These are phyloP conservation scores for Sebastolobus alascanus DNA, from an alignment of 2,797 vertebrate genomes.

Conservation along the genomic window DNA sequence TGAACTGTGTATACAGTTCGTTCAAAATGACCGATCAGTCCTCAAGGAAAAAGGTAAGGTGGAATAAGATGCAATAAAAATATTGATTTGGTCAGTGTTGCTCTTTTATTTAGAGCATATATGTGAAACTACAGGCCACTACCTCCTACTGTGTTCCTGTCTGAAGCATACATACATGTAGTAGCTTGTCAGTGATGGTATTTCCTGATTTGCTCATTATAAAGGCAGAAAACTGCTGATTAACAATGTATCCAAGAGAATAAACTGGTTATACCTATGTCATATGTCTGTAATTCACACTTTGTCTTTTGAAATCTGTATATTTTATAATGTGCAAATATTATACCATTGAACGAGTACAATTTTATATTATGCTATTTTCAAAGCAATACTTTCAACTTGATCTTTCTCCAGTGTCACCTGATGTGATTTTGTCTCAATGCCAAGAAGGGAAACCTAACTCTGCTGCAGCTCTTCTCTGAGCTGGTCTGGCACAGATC, in stretches of 20 bases:
- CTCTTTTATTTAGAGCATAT: neutral
- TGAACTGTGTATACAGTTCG: constrained; percentile 76
- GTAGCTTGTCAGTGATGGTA: neutral
- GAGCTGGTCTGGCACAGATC: constrained; percentile 47
- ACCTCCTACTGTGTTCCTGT: constrained; percentile 21
- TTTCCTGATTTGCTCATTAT: constrained; percentile 4
- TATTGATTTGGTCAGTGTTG: neutral
- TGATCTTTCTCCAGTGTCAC: constrained; percentile 24
- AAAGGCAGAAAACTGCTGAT: neutral
- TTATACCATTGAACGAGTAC: neutral
- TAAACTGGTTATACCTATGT: neutral
- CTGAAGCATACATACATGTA: neutral
- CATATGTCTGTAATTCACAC: neutral
- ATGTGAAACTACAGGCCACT: constrained; percentile 1
- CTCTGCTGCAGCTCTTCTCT: constrained; percentile 28
- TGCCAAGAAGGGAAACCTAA: constrained; percentile 40
- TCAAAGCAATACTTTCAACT: neutral
- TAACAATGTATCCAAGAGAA: neutral
- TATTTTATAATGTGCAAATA: neutral
- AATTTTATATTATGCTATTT: neutral
- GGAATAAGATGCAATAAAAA: neutral
- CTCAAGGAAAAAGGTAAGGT: constrained; percentile 82
- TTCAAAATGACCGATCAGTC: constrained; percentile 77
- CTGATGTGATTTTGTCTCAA: constrained; percentile 59
- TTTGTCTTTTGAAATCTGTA: neutral